Evolutionary conservation across 1,140 invertebrate species (phyloP).

Genomic region (Dolichoris vasculosae): DNA sequence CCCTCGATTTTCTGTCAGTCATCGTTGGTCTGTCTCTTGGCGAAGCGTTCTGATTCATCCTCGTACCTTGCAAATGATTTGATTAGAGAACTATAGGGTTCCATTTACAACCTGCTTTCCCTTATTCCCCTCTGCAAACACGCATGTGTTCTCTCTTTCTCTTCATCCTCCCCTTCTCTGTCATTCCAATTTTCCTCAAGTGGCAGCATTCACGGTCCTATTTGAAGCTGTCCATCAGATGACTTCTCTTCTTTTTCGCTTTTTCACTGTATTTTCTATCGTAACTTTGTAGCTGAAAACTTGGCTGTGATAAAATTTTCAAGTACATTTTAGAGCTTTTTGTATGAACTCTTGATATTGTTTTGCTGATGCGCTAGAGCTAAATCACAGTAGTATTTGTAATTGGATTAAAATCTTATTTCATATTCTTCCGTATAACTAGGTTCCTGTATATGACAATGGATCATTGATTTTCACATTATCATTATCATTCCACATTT

Average conservation of each 20-base stretch:
- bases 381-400: background rate
- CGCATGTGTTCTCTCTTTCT: background rate
- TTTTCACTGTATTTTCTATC: background rate
- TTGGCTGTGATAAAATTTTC: background rate
- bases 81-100: constrained; percentile 72
- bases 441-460: no score
- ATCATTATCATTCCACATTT: background rate
- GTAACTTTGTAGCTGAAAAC: background rate
- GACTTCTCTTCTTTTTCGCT: constrained; percentile 51
- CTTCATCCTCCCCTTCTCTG: constrained; percentile 30
- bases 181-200: background rate
- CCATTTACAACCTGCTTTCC: constrained; percentile 65
- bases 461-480: no score
- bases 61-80: constrained; percentile 66
- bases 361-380: background rate
- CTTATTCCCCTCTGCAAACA: background rate
- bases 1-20: constrained; percentile 37
- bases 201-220: constrained; percentile 7
- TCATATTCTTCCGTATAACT: no score
- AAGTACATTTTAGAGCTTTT: constrained; percentile 15
- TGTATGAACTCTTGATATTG: background rate
- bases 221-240: constrained; percentile 63
- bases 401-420: background rate
- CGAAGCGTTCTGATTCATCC: constrained; percentile 8
- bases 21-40: constrained; percentile 34